Percentiles rank a stretch among this genome's conserved stretches.
Evolutionary conservation across 1,140 invertebrate species (phyloP).

Genomic region (Trinorchestia longiramus): DNA sequence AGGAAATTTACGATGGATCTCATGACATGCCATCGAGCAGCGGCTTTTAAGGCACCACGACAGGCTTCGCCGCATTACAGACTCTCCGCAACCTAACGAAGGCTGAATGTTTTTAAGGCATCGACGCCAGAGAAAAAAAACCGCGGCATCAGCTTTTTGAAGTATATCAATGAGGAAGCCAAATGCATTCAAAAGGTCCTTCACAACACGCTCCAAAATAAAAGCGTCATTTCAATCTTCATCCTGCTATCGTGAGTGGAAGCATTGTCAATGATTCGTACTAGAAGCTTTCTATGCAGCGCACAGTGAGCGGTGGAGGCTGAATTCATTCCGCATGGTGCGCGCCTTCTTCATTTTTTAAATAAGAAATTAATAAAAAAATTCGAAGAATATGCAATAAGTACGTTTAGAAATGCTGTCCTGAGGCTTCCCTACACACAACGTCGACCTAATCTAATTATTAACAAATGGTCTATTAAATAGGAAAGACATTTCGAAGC

Average conservation of each 20-base stretch:
- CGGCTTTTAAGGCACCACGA: neutral
- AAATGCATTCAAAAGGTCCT: neutral
- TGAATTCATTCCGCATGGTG: neutral
- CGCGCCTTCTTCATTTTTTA: neutral
- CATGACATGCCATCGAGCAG: neutral
- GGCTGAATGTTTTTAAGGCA: neutral
- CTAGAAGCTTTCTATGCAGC: no score
- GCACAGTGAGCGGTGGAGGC: neutral
- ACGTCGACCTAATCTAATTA: neutral
- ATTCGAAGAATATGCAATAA: neutral
- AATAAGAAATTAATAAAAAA: neutral
- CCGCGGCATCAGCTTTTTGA: neutral
- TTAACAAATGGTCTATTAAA: neutral
- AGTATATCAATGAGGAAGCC: neutral
- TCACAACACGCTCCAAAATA: neutral
- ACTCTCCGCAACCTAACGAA: neutral
- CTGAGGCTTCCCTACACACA: neutral
- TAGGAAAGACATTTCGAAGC: neutral
- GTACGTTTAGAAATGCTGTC: neutral
- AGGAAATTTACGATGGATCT: neutral
- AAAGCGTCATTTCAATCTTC: neutral
- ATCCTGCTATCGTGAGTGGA: no score
- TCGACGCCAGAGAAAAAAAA: neutral
- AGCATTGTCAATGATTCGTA: no score
- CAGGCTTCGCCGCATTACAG: neutral